Base-by-base conservation (phyloP, 30 jellyfish, hydroid and myxozoan species). In the Pelagia noctiluca region DNA sequence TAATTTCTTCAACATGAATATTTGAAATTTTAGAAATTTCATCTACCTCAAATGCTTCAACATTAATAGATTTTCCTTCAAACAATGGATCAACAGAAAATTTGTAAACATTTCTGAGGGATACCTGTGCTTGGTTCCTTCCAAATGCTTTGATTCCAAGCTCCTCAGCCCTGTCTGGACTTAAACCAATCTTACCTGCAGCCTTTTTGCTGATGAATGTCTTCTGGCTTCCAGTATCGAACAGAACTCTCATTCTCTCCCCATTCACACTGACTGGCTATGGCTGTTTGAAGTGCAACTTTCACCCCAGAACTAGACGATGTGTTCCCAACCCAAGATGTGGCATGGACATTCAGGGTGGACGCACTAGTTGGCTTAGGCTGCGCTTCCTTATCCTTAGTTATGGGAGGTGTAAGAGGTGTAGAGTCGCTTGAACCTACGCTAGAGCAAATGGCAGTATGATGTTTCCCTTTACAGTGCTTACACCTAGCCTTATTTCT, bases 141-240 rank as follows among this genome's bases (percentile, higher is more conserved):
- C 96, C 90, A 67, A 86, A 86, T 19, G 85, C 35, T 57, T 76
- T 86, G 2, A 86, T 76, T 29, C 75, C 82, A 35, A 86, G 35
- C 38, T 52, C 66, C 64, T 86, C 96, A 75, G 65, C 52, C 68
- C 96, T 76, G 18, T 75, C 31, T 77, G 96, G 86, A 86, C 50
- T 52, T 24, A 61, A 25, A 71, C 50, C 82, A 35, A 83, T 26
- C 81, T 48, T 83, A 52, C 71, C 42, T 33, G 71, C 91, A 67
- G 53, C 84, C 78, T 71, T 72, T 1, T 72, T 77, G 16, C 86
- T 22, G 19, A 72, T 63, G 76, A 57, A 83, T 57, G 87, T 83
- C 63, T 72, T 83, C 65, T 83, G 93, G 63, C 93, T 71, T 69
- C 93, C 93, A 33, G 93, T 57, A 22, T 50, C 76, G 50, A 75